Percentiles rank a stretch among this genome's conserved stretches.
phyloP scores from a whole-genome alignment of 2,797 vertebrate species.

The Betta splendens region DNA sequence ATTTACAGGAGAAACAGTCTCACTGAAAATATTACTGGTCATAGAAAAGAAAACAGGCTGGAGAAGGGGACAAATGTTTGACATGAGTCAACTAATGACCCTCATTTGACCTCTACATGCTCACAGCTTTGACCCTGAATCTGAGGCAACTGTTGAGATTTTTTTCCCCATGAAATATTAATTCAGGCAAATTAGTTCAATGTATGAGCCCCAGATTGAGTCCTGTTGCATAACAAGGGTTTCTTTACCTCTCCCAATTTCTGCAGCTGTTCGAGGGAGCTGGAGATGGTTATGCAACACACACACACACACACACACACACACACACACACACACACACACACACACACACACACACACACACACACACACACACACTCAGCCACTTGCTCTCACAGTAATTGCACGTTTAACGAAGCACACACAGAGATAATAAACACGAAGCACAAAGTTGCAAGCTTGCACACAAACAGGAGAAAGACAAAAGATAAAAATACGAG shows the following conservation, averaged over 20 bases:
- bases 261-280: constrained; percentile 55
- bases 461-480: constrained; percentile 2
- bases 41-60: too few relatives aligned
- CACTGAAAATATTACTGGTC: too few relatives aligned
- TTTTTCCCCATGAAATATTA: constrained; percentile 47
- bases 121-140: not conserved
- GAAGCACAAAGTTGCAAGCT: constrained; percentile 7
- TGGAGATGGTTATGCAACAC: constrained; percentile 59
- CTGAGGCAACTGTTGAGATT: constrained; percentile 11
- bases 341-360: constrained; percentile 25
- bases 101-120: constrained; percentile 14
- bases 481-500: not conserved
- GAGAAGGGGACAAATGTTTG: not conserved
- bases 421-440: constrained; percentile 10
- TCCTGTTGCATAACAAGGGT: constrained; percentile 51
- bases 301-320: constrained; percentile 14
- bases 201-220: constrained; percentile 44
- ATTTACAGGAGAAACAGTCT: too few relatives aligned
- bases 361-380: constrained; percentile 14
- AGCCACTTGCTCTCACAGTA: constrained; percentile 6
- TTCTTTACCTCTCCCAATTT: constrained; percentile 47
- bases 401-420: constrained; percentile 1
- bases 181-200: constrained; percentile 44
- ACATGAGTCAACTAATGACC: constrained; percentile 2
- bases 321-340: constrained; percentile 27